These are phyloP conservation scores for Chlorodrepanis virens DNA, from an alignment of 2,113 vertebrate genomes.

Conservation along the genomic window DNA sequence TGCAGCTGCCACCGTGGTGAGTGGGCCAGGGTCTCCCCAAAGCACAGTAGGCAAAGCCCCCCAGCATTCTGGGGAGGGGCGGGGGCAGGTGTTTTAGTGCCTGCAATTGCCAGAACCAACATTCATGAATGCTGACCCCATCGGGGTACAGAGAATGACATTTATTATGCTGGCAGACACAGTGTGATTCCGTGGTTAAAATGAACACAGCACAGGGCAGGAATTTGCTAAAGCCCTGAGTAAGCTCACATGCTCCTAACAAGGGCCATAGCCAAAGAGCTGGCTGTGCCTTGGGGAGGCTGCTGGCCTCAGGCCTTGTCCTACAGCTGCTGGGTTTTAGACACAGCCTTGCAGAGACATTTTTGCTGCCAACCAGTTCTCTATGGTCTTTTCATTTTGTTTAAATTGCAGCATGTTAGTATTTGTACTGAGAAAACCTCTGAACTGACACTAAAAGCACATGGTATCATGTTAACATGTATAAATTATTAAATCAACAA, in stretches of 20 bases:
- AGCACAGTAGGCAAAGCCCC: neutral
- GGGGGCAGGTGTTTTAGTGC: neutral
- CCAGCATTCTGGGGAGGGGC: neutral
- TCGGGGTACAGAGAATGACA: neutral
- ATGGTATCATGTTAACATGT: neutral
- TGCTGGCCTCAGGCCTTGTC: neutral
- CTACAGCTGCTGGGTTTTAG: neutral
- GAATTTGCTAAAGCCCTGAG: neutral
- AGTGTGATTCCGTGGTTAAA: neutral
- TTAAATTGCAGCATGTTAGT: conserved; percentile 30
- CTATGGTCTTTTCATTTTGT: neutral
- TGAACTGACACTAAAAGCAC: conserved; percentile 24
- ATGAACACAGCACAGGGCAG: neutral
- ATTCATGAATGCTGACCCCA: neutral
- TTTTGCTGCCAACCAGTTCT: neutral
- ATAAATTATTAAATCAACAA: conserved; percentile 40
- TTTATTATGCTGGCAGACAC: neutral
- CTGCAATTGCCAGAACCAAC: neutral
- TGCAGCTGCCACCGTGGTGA: neutral
- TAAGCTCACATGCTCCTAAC: neutral
- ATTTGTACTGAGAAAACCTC: conserved; percentile 15
- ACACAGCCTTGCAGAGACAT: neutral
- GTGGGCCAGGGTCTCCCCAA: neutral
- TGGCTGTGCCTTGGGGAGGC: neutral
- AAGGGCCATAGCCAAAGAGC: neutral